Evolutionary conservation across 2,113 vertebrate species (phyloP).

Genomic region (Lophotis ruficrista): DNA sequence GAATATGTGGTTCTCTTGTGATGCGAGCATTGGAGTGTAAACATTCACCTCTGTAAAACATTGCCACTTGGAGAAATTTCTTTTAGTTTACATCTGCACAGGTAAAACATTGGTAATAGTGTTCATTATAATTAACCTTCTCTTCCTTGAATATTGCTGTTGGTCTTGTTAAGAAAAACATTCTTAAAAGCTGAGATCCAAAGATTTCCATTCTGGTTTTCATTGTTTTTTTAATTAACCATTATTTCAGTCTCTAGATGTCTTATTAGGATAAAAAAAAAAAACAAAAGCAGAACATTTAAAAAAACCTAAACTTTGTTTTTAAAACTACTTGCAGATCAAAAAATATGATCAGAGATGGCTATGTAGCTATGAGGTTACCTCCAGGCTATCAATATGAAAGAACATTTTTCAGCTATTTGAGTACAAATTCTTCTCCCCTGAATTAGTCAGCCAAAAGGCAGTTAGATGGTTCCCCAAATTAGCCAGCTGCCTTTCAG

Average conservation of each 20-base stretch:
- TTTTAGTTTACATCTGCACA: neutral
- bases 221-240: neutral
- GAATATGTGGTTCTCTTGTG: rapidly evolving
- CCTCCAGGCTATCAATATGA: neutral
- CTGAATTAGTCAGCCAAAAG: neutral
- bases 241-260: neutral
- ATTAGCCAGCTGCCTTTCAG: neutral
- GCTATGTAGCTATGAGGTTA: neutral
- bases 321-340: neutral
- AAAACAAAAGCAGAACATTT: neutral
- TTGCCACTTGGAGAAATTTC: neutral
- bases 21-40: neutral
- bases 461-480: neutral
- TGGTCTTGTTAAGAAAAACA: neutral
- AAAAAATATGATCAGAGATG: neutral
- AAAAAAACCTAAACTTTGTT: neutral
- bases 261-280: neutral
- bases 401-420: neutral
- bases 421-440: neutral
- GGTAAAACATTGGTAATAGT: neutral
- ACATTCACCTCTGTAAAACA: neutral
- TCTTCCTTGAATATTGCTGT: neutral
- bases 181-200: neutral
- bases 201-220: neutral
- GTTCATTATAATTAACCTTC: neutral